Evolutionary conservation across 2,113 vertebrate species (phyloP), one percentile per base, ranked within the genome.

Genomic region (Cyanoramphus novaezelandiae): DNA sequence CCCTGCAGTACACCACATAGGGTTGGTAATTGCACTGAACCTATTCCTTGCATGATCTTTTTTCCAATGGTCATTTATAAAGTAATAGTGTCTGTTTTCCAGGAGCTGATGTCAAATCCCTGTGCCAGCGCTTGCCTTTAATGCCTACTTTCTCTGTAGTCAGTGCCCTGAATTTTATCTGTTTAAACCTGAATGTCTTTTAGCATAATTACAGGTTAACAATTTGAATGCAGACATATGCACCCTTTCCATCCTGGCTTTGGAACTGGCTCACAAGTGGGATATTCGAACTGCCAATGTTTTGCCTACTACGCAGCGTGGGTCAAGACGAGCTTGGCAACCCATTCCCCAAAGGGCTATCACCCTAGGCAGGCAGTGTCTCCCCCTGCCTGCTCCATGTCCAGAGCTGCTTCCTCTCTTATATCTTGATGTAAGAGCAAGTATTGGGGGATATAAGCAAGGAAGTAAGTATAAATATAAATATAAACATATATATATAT

Each of bases 301-400:
- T 69, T 49, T 5, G 8, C 64, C 6, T 10, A 6, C 39, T 1
- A 4, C 31, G 25, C 0, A 1, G 11, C 0, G 0, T 28, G 79
- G n/a, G 52, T 53, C 16, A 41, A 12, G 27, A 37, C 25, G 35
- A 89, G 65, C 60, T 55, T 3, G 39, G 49, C 2, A 35, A 50
- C 28, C 13, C 7, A 4, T 59, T 31, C 28, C 57, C 35, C 16
- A 3, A 10, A n/a, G 53, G n/a, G 28, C 35, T 3, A 0, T 33
- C 72, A 43, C 44, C 35, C 69, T 0, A 0, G 6, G 7, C 23
- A 33, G 47, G 55, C 62, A 49, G 52, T 3, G 0, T 5, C 11
- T 53, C 24, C 31, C 33, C 25, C 11, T 17, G 29, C 49, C 41
- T 81, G 50, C 67, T 53, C 16, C 5, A 20, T 18, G 8, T 27